phyloP scores from a whole-genome alignment of 2,888 invertebrate genomes.

The Drosophila ustulata region DNA sequence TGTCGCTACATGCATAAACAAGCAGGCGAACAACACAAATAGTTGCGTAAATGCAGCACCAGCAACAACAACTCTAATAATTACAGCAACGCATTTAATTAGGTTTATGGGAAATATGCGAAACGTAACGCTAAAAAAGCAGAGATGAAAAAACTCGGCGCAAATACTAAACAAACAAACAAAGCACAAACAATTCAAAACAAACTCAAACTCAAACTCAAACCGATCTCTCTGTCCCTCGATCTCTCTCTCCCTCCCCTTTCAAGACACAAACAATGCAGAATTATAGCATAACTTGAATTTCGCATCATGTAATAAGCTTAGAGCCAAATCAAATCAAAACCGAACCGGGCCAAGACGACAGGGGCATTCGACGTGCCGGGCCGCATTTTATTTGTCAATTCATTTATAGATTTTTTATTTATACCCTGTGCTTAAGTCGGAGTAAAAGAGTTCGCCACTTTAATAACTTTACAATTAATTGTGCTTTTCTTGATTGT shows the following conservation, averaged over 20 bases:
- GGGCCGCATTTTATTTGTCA: slow-evolving; percentile 74
- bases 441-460: neutral
- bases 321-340: slow-evolving; percentile 21
- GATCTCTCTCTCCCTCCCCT: too few species aligned
- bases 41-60: slow-evolving; percentile 69
- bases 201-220: slow-evolving; percentile 23
- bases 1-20: slow-evolving; percentile 39
- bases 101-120: slow-evolving; percentile 78
- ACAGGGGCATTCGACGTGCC: neutral
- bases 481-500: too few species aligned
- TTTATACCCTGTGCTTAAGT: slow-evolving; percentile 15
- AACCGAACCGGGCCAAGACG: slow-evolving; percentile 14
- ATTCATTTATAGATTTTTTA: slow-evolving; percentile 71
- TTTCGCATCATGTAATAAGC: slow-evolving; percentile 76
- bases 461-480: neutral
- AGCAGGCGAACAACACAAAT: slow-evolving; percentile 67
- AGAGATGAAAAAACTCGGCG: slow-evolving; percentile 36
- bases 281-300: slow-evolving; percentile 78
- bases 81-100: slow-evolving; percentile 67
- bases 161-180: slow-evolving; percentile 39
- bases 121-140: slow-evolving; percentile 52
- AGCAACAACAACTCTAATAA: slow-evolving; percentile 29
- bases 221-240: slow-evolving; percentile 7
- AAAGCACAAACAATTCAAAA: slow-evolving; percentile 27
- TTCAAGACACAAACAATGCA: slow-evolving; percentile 62